phyloP scores from a whole-genome alignment of 2,113 vertebrate species.

The Lonchura striata region DNA sequence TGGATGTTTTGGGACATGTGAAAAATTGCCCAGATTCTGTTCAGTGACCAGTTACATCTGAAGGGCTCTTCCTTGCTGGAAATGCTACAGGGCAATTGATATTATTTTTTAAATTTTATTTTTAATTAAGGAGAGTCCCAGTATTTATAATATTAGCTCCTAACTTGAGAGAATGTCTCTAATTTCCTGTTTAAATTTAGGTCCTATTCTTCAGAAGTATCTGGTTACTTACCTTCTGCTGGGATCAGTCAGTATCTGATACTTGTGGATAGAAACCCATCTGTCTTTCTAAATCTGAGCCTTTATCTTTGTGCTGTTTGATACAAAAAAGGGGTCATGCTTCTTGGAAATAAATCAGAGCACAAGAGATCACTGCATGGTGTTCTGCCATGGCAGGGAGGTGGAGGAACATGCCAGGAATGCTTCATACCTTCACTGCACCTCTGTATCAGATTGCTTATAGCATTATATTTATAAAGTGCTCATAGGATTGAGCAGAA shows the following conservation, averaged over 20 bases:
- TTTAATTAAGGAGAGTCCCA: background rate
- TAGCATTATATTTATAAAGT: background rate
- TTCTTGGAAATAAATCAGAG: conserved; percentile 6
- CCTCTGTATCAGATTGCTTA: background rate
- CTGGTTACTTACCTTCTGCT: conserved; percentile 31
- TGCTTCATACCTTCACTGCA: background rate
- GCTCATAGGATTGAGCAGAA: background rate
- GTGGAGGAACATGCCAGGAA: background rate
- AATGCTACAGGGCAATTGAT: background rate
- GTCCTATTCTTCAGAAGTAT: background rate
- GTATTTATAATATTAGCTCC: background rate
- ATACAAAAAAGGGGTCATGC: conserved; percentile 8
- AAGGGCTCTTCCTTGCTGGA: background rate
- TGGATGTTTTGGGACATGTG: background rate
- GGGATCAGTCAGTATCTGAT: conserved; percentile 47
- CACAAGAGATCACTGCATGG: background rate
- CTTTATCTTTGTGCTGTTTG: conserved; percentile 26
- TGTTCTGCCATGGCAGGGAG: background rate
- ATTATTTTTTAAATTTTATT: background rate
- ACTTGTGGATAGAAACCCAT: conserved; percentile 23
- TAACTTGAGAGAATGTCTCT: background rate
- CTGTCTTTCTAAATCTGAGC: conserved; percentile 52
- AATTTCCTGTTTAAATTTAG: conserved; percentile 49
- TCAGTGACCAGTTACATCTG: background rate
- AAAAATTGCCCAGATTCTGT: background rate